phyloP scores from a whole-genome alignment of 1,140 invertebrate species.

The Anoplophora glabripennis region DNA sequence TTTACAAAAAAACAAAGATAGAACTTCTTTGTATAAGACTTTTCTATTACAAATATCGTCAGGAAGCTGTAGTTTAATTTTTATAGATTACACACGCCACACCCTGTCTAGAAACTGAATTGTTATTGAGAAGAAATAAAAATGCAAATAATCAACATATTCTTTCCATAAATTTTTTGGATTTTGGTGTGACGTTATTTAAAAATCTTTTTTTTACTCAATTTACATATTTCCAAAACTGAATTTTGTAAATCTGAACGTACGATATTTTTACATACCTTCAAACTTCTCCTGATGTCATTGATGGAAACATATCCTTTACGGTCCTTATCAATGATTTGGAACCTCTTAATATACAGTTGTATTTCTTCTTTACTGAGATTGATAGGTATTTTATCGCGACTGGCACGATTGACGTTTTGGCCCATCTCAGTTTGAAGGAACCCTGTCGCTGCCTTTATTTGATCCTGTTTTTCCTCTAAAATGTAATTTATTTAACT shows the following conservation, averaged over 20 bases:
- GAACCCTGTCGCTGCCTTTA: slow-evolving; percentile 77
- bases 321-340: slow-evolving; percentile 89
- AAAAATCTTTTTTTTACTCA: not conserved
- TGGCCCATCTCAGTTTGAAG: slow-evolving; percentile 96
- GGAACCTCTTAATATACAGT: slow-evolving; percentile 91
- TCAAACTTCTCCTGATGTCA: slow-evolving; percentile 90
- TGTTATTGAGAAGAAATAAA: too few species aligned
- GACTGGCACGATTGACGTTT: slow-evolving; percentile 82
- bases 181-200: not conserved
- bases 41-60: too few species aligned
- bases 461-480: slow-evolving; percentile 62
- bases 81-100: too few species aligned
- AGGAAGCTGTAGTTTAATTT: too few species aligned
- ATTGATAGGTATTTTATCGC: slow-evolving; percentile 88
- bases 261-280: slow-evolving; percentile 62
- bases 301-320: slow-evolving; percentile 98
- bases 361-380: slow-evolving; percentile 93
- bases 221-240: not conserved
- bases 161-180: too few species aligned
- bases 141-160: too few species aligned
- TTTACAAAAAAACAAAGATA: too few species aligned
- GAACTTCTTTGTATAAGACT: too few species aligned
- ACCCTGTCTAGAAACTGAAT: too few species aligned
- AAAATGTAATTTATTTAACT: slow-evolving; percentile 5
- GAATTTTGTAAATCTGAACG: not conserved